Percentiles rank a stretch among this genome's conserved stretches.
These are phyloP conservation scores for Rana temporaria DNA, from an alignment of 2,113 vertebrate species.

Conservation along the genomic window DNA sequence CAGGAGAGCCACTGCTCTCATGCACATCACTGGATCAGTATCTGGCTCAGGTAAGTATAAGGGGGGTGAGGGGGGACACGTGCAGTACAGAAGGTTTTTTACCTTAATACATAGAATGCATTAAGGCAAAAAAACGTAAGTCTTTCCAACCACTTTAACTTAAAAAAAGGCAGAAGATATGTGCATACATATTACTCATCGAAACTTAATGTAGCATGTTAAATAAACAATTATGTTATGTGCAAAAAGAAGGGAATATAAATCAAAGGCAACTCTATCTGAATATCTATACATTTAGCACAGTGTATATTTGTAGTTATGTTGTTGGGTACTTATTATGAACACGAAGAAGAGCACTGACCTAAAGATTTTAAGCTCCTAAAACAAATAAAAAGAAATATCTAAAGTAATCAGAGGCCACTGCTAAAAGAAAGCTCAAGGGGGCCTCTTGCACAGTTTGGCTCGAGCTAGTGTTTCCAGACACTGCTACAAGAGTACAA, in stretches of 20 bases:
- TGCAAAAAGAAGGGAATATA: conserved; percentile 4
- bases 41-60: too few species aligned
- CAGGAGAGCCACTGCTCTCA: too few species aligned
- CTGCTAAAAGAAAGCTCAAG: conserved; percentile 16
- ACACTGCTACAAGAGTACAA: conserved; percentile 16
- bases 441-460: conserved; percentile 8
- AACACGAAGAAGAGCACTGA: not conserved
- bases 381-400: conserved; percentile 35
- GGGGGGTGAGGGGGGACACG: too few species aligned
- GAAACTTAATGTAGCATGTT: not conserved
- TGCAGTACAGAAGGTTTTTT: too few species aligned
- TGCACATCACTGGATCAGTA: too few species aligned
- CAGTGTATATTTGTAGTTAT: conserved; percentile 2
- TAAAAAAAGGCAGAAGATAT: not conserved
- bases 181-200: conserved; percentile 13
- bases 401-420: conserved; percentile 33
- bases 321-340: not conserved
- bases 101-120: too few species aligned
- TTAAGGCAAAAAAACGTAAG: too few species aligned
- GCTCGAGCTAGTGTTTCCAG: not conserved
- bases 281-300: not conserved
- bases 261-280: conserved; percentile 28
- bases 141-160: too few species aligned
- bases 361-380: not conserved
- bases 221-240: conserved; percentile 38